Evolutionary conservation across 2,797 vertebrate genomes (phyloP), one percentile per base, ranked within the genome.

Genomic region (Sylvia borin): DNA sequence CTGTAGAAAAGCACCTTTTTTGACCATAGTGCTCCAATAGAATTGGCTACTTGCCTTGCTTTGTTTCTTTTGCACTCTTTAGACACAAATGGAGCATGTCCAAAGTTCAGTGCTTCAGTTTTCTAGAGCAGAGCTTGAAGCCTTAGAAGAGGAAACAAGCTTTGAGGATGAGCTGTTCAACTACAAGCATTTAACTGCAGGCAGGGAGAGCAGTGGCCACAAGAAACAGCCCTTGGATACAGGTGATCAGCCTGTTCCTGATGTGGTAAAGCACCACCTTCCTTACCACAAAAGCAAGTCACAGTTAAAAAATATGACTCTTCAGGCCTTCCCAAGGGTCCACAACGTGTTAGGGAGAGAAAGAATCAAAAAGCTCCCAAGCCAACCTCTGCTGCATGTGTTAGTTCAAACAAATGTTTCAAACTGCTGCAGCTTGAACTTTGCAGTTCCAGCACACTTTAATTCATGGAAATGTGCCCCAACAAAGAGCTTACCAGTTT

Each of bases 401-500:
- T 87, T 79, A 51, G 26, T 73, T 84, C 64, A 86, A 92, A 73
- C 1, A 9, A 57, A 20, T 3, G 13, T 48, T 93, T 79, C 53
- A 51, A 38, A 8, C 29, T 77, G 64, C 42, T 79, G 9, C 53
- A 87, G 71, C 50, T 85, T 86, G 32, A 89, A 88, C 72, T 26
- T 58, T 50, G 8, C 36, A n/a, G 43, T 62, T 84, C 82, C 89
- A 86, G n/a, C 38, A 76, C 61, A 58, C 79, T 91, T 85, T 50
- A 45, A 61, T 81, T 95, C 19, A 14, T 47, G 86, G 73, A 92
- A 97, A 93, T 1, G 0, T 55, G 75, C n/a, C 67, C 76, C 67
- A 93, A 29, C 32, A 89, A 94, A 96, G 47, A 82, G 66, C 83
- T 96, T 88, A 74, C 62, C 54, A 67, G 66, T 93, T 96, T 97